Percentiles rank a stretch among this genome's conserved stretches.
Conservation (phyloP, 2,888 invertebrate species). For the Cantharis rustica region DNA sequence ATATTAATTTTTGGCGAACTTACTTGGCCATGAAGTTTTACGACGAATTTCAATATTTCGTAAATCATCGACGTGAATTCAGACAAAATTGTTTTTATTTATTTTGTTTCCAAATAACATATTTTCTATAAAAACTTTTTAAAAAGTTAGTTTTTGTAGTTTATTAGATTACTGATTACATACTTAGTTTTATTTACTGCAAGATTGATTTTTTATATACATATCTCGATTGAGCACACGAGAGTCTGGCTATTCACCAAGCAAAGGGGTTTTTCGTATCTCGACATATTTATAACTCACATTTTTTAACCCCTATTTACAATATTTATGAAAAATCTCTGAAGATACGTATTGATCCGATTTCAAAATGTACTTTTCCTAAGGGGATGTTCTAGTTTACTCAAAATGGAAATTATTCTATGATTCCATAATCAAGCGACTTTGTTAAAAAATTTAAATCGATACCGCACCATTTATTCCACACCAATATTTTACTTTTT, state of each 20-base stretch:
- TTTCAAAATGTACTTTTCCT: background rate
- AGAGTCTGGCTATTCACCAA: background rate
- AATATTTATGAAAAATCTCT: background rate
- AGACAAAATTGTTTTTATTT: background rate
- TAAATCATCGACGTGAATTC: slow-evolving; percentile 16
- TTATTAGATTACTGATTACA: background rate
- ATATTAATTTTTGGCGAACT: slow-evolving; percentile 30
- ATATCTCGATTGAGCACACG: background rate
- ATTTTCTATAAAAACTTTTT: background rate
- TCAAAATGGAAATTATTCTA: background rate
- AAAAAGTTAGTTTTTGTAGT: background rate
- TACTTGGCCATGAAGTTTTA: slow-evolving; percentile 18
- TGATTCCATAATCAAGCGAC: background rate
- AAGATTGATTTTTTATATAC: background rate
- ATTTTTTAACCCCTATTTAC: background rate
- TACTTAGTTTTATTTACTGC: background rate
- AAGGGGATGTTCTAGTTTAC: background rate
- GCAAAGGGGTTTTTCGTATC: background rate
- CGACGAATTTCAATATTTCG: slow-evolving; percentile 12
- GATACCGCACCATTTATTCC: too few relatives aligned
- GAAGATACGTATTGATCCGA: background rate
- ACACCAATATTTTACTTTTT: too few relatives aligned
- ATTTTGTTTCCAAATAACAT: background rate
- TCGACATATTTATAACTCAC: background rate
- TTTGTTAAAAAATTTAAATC: background rate